A percentile compares a stretch with the other conserved stretches of the same genome.
Evolutionary conservation across 2,113 vertebrate species (phyloP).

Genomic region (Alligator mississippiensis): DNA sequence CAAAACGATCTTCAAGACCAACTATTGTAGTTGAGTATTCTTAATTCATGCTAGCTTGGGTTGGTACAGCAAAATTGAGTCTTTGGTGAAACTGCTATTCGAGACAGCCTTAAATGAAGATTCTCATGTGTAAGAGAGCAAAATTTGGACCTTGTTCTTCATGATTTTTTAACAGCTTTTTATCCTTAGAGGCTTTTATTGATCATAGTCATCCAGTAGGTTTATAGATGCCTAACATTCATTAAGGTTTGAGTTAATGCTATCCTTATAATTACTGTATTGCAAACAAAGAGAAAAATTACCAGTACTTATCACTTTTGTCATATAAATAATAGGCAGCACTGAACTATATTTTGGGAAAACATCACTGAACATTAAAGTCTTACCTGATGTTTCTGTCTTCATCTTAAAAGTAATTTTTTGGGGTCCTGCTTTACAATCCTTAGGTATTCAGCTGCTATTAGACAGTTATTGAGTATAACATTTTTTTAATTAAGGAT

Average conservation of each 20-base stretch:
- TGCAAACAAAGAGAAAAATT: neutral
- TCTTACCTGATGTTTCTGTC: neutral
- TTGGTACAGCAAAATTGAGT: neutral
- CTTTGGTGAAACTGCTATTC: neutral
- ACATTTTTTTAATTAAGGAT: neutral
- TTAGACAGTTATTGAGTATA: neutral
- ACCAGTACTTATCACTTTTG: neutral
- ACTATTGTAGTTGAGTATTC: constrained; percentile 91
- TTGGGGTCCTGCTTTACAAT: neutral
- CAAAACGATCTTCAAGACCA: constrained; percentile 93
- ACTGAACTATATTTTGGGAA: neutral
- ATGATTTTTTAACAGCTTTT: neutral
- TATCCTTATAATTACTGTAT: neutral
- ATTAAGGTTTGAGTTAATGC: neutral
- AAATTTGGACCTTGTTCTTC: neutral
- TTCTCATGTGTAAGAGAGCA: neutral
- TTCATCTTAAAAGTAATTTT: neutral
- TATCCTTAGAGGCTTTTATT: neutral
- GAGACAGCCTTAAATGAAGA: neutral
- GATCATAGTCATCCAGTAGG: neutral
- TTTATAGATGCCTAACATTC: neutral
- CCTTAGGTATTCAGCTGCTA: neutral
- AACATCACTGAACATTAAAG: neutral
- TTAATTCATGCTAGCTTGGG: constrained; percentile 27
- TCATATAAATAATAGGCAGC: neutral